These are phyloP conservation scores for Pyrrhura leucotis DNA, from an alignment of 2,797 vertebrate genomes.

Conservation along the genomic window DNA sequence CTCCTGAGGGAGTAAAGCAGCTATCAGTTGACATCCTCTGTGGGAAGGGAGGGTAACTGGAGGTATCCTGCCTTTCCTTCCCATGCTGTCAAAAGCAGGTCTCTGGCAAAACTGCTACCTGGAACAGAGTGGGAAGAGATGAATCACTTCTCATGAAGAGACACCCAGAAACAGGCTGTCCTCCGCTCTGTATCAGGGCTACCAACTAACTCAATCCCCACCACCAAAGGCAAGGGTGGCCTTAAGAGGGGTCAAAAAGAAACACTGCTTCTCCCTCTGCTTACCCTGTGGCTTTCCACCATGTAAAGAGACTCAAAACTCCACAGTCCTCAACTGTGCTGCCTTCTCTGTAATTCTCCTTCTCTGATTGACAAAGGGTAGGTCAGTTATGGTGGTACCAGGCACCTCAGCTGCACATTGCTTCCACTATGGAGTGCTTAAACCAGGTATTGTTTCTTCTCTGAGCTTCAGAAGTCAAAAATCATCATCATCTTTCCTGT, in stretches of 20 bases:
- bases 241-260: background rate
- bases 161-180: too few relatives aligned
- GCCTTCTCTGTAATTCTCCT: background rate
- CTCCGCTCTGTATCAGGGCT: background rate
- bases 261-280: background rate
- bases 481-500: background rate
- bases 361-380: background rate
- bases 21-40: background rate
- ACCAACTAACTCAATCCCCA: fast-evolving
- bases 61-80: background rate
- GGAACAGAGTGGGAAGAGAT: background rate
- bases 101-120: background rate
- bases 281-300: background rate
- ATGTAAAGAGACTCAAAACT: background rate
- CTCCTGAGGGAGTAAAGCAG: background rate
- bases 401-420: background rate
- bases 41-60: background rate
- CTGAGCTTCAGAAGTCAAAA: background rate
- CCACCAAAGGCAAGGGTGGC: background rate
- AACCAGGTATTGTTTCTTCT: background rate
- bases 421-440: background rate
- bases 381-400: background rate
- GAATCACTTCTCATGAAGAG: background rate
- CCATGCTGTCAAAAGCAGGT: background rate
- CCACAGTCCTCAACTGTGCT: background rate